phyloP scores from a whole-genome alignment of 2,113 vertebrate genomes.

The Gymnogyps californianus region DNA sequence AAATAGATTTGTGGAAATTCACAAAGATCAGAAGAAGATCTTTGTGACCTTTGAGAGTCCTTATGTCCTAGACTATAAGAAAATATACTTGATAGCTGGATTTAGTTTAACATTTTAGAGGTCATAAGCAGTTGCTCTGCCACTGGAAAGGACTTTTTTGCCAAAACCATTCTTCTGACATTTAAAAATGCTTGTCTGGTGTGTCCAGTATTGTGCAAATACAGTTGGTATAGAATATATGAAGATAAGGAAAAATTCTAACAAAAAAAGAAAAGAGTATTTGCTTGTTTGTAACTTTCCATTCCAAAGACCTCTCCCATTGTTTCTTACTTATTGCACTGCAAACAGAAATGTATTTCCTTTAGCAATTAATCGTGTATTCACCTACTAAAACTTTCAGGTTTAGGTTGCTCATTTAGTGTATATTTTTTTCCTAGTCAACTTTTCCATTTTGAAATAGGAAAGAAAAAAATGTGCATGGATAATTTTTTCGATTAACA shows the following conservation, averaged over 20 bases:
- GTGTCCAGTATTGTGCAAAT: background rate
- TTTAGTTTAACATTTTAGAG: slow-evolving; percentile 15
- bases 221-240: background rate
- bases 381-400: background rate
- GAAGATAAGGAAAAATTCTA: background rate
- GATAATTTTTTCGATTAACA: background rate
- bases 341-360: background rate
- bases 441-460: background rate
- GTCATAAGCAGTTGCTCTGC: background rate
- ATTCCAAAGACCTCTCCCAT: background rate
- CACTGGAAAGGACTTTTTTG: background rate
- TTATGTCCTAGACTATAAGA: background rate
- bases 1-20: background rate
- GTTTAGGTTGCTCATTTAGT: background rate
- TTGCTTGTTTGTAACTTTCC: background rate
- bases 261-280: background rate
- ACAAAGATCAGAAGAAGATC: background rate
- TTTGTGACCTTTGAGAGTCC: background rate
- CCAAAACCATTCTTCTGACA: background rate
- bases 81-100: background rate
- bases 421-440: background rate
- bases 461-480: background rate
- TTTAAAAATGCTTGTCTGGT: background rate
- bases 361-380: background rate
- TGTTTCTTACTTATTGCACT: background rate